These are phyloP conservation scores for Upupa epops DNA, from an alignment of 2,113 vertebrate species.

Conservation along the genomic window DNA sequence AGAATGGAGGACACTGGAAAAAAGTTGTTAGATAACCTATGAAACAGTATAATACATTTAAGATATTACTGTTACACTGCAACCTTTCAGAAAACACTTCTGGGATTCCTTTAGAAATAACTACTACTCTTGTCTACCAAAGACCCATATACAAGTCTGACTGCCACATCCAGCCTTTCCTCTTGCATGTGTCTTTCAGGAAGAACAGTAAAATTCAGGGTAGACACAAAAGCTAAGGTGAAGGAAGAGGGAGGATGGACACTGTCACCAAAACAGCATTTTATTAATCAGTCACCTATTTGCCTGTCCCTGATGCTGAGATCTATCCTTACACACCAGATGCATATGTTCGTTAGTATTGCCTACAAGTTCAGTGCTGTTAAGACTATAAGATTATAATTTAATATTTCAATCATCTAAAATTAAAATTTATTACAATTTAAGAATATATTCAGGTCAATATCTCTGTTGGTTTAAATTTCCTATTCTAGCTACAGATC, in stretches of 20 bases:
- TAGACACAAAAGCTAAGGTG: neutral
- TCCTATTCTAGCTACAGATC: neutral
- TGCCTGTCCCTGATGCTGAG: neutral
- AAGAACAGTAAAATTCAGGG: neutral
- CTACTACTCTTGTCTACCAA: neutral
- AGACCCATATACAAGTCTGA: neutral
- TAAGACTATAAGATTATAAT: no score
- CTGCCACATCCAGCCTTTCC: neutral
- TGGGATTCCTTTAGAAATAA: neutral
- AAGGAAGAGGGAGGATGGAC: neutral
- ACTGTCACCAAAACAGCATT: neutral
- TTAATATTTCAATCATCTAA: no score
- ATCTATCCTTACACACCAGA: neutral
- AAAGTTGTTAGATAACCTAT: neutral
- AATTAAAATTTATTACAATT: neutral
- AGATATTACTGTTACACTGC: neutral
- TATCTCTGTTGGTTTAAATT: neutral
- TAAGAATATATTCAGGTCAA: neutral
- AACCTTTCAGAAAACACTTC: neutral
- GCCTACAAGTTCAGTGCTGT: neutral
- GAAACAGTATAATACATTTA: neutral
- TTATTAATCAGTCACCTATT: neutral
- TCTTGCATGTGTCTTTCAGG: neutral
- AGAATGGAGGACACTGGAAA: neutral
- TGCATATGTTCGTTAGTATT: neutral